Base-by-base conservation (phyloP, 2,113 vertebrate genomes). In the Rhea pennata region DNA sequence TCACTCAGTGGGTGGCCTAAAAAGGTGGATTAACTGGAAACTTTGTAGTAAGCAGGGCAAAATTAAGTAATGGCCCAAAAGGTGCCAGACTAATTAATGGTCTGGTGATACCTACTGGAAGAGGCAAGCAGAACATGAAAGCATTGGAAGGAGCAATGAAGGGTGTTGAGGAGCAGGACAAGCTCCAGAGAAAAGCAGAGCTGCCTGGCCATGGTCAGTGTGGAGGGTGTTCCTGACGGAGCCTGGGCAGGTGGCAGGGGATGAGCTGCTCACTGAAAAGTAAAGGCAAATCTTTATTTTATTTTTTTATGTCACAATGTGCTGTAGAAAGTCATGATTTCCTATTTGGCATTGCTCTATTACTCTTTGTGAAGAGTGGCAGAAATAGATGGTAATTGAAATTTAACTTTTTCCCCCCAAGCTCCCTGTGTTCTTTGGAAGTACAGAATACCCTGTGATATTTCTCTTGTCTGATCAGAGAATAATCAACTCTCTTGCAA, bases 91-190 rank as follows among this genome's bases (percentile, higher is more conserved):
- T 48, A 9, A 22, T 17, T 48, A 9, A 22, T 17, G 23, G 7
- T 42, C 5, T 33, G 46, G 8, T 69, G 58, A 72, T 66, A 71
- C 12, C 29, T 12, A 1, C 15, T 48, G 48, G 33, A 23, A 59
- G 69, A 24, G n/a, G 31, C 0, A 1, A 69, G 20, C 16, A 40
- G 56, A 74, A 13, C 36, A 2, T 0, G 1, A 31, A 1, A 3
- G 67, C 0, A 2, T 23, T 20, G 16, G 4, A 4, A 40, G n/a
- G 19, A 26, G 17, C 83, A 42, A 5, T 4, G 40, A 23, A 14
- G 22, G 54, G 22, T 1, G 58, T 29, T 62, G 20, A 23, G 59
- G 51, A 1, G 15, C 4, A 12, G 24, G 12, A 0, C 7, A 62
- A 66, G 26, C 3, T 12, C 15, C 0, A 2, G 29, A 39, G 27